These are phyloP conservation scores for Drosophila lacicola DNA, from an alignment of 2,888 invertebrate genomes.

Conservation along the genomic window DNA sequence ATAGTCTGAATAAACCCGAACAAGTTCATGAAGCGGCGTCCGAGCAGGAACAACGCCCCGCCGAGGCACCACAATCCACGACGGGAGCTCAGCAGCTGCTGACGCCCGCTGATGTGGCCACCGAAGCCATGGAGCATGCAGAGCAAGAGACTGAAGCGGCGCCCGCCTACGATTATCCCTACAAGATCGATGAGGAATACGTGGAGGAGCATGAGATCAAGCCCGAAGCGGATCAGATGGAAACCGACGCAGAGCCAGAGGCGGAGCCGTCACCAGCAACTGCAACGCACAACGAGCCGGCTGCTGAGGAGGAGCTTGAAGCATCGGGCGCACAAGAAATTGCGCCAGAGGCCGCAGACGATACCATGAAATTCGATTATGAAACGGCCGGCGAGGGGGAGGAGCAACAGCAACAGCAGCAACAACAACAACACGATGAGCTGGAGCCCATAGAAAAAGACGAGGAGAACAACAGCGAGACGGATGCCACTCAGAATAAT, in stretches of 20 bases:
- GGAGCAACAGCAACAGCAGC: conserved; percentile 32
- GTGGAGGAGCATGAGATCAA: conserved; percentile 65
- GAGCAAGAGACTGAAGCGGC: conserved; percentile 55
- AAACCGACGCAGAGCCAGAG: not conserved
- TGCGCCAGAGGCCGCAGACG: conserved; percentile 52
- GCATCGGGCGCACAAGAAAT: conserved; percentile 65
- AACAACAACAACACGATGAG: conserved; percentile 46
- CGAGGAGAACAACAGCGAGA: conserved; percentile 50
- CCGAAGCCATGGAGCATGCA: conserved; percentile 45
- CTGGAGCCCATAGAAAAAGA: conserved; percentile 39
- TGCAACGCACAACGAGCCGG: conserved; percentile 20
- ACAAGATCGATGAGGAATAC: conserved; percentile 83
- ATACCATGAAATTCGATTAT: conserved; percentile 83
- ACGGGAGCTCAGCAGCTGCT: conserved; percentile 63
- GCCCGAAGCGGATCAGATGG: conserved; percentile 37
- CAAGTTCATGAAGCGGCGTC: not conserved
- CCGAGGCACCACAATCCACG: conserved; percentile 32
- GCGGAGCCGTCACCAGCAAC: conserved; percentile 7
- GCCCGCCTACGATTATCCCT: conserved; percentile 82
- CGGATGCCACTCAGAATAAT: conserved; percentile 58
- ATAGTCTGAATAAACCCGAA: not conserved
- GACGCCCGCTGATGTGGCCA: conserved; percentile 64
- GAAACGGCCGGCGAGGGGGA: conserved; percentile 62
- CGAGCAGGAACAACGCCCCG: conserved; percentile 1
- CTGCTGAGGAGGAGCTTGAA: conserved; percentile 44